A percentile compares a stretch with the other conserved stretches of the same genome.
Conservation (phyloP, 1,140 invertebrate genomes). For the Calephelis nemesis region DNA sequence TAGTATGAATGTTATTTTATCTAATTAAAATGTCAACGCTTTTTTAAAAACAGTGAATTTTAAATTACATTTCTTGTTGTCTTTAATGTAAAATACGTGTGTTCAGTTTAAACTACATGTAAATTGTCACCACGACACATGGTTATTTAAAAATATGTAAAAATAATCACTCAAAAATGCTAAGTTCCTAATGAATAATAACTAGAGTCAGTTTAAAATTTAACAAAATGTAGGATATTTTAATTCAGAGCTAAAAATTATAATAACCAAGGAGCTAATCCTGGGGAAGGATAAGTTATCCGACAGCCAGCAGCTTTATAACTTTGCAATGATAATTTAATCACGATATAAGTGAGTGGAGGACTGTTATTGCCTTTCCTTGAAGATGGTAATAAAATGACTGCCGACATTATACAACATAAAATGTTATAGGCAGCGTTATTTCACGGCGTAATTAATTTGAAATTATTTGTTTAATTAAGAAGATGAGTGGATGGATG, state of each 20-base stretch:
- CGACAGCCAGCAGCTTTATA: slow-evolving; percentile 32
- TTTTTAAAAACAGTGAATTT: too few species aligned
- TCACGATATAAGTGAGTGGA: slow-evolving; percentile 53
- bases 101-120: too few species aligned
- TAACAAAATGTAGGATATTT: slow-evolving; percentile 11
- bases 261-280: slow-evolving; percentile 32
- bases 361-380: slow-evolving; percentile 45
- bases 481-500: slow-evolving; percentile 12
- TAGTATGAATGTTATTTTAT: too few species aligned
- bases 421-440: slow-evolving; percentile 36
- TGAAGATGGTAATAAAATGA: slow-evolving; percentile 51
- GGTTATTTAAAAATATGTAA: slow-evolving; percentile 13
- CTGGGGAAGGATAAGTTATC: slow-evolving; percentile 41
- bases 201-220: not conserved
- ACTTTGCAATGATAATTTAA: slow-evolving; percentile 72
- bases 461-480: slow-evolving; percentile 30
- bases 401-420: slow-evolving; percentile 40
- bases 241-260: slow-evolving; percentile 17
- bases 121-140: not conserved
- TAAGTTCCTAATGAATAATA: slow-evolving; percentile 12
- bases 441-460: slow-evolving; percentile 40
- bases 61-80: too few species aligned
- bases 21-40: too few species aligned
- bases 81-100: too few species aligned
- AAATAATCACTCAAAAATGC: slow-evolving; percentile 17